Evolutionary conservation across 35 echinoderm and acorn worm species (phyloP).

Genomic region (Anneissia japonica): DNA sequence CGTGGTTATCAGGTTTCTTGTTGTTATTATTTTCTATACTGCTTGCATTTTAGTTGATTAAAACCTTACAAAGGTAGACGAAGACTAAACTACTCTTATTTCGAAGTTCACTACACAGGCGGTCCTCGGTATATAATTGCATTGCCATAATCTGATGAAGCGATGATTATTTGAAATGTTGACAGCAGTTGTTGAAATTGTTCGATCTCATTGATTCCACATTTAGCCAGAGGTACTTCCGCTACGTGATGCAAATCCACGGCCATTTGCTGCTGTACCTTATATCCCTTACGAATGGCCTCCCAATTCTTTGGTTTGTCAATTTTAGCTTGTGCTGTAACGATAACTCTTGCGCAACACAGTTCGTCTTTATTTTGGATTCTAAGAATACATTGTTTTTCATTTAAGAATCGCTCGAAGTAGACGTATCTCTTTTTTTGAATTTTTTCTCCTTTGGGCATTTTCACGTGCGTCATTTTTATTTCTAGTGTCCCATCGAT

Average conservation of each 20-base stretch:
- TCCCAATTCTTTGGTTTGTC: neutral
- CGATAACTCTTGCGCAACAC: constrained; percentile 19
- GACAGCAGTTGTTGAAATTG: constrained; percentile 1
- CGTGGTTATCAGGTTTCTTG: no score
- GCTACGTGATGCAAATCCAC: neutral
- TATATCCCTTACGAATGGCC: neutral
- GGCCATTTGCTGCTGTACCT: neutral
- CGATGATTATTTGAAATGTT: constrained; percentile 14
- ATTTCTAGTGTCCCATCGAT: neutral
- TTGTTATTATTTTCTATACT: no score
- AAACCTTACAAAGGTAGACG: no score
- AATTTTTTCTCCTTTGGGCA: neutral
- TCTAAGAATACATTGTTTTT: neutral
- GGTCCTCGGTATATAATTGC: no score
- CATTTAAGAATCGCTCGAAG: neutral
- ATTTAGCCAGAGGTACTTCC: neutral
- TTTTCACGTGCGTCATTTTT: neutral
- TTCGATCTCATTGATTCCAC: constrained; percentile 3
- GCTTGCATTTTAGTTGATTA: no score
- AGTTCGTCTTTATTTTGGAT: constrained; percentile 1
- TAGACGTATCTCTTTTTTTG: neutral
- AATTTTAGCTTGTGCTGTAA: constrained; percentile 15
- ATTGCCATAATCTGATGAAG: neutral
- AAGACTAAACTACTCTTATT: no score
- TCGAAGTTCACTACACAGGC: no score